These are phyloP conservation scores for Neuroterus valhalla DNA, from an alignment of 1,140 invertebrate genomes.

Conservation along the genomic window DNA sequence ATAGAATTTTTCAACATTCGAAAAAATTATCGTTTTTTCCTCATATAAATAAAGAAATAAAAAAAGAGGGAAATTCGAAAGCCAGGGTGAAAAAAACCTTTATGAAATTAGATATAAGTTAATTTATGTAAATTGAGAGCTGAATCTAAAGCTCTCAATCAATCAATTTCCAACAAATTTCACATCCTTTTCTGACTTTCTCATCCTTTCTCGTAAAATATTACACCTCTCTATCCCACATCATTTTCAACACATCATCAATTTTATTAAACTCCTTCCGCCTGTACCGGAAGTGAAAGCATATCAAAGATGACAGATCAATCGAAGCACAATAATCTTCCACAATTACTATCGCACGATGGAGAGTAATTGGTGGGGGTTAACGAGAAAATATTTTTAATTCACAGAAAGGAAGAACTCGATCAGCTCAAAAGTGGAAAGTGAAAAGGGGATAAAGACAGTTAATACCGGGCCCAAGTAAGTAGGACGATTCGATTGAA, in stretches of 20 bases:
- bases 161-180: neutral
- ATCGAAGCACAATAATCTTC: slow-evolving; percentile 31
- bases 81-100: too few relatives aligned
- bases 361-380: slow-evolving; percentile 34
- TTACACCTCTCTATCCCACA: neutral
- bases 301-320: slow-evolving; percentile 34
- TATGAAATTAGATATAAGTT: too few relatives aligned
- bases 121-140: too few relatives aligned
- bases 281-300: slow-evolving; percentile 52
- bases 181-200: neutral
- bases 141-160: too few relatives aligned
- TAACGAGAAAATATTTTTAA: slow-evolving; percentile 42
- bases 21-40: too few relatives aligned
- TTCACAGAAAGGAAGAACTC: slow-evolving; percentile 68
- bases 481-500: slow-evolving; percentile 60
- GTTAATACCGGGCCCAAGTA: slow-evolving; percentile 62
- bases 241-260: slow-evolving; percentile 11
- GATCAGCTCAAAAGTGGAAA: slow-evolving; percentile 60
- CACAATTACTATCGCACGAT: slow-evolving; percentile 36
- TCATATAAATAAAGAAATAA: too few relatives aligned
- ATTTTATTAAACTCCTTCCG: neutral
- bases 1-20: too few relatives aligned
- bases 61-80: too few relatives aligned
- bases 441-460: slow-evolving; percentile 67
- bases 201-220: slow-evolving; percentile 13